These are phyloP conservation scores for Xenopus borealis DNA, from an alignment of 2,113 vertebrate genomes.

Conservation along the genomic window DNA sequence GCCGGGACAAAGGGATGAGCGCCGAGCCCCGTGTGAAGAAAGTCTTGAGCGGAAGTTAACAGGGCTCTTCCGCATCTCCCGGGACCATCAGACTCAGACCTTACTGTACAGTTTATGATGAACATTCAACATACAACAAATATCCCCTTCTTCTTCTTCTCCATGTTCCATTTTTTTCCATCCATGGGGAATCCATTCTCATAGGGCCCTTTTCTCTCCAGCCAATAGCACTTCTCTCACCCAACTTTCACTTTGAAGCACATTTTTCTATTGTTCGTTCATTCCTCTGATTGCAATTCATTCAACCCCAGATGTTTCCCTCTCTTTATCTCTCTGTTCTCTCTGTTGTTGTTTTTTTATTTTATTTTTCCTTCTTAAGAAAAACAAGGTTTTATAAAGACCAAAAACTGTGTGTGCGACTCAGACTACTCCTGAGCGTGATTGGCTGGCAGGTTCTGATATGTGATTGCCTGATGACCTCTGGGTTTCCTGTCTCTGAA, in stretches of 20 bases:
- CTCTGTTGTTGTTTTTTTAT: background rate
- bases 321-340: background rate
- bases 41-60: conserved; percentile 48
- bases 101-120: conserved; percentile 80
- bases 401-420: conserved; percentile 78
- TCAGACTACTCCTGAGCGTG: conserved; percentile 50
- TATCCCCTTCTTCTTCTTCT: background rate
- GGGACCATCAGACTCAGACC: conserved; percentile 79
- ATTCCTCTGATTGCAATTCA: background rate
- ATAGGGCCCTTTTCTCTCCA: conserved; percentile 40
- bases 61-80: conserved; percentile 73
- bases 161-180: conserved; percentile 23
- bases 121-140: conserved; percentile 65
- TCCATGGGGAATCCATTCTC: conserved; percentile 16
- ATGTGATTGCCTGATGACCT: conserved; percentile 34
- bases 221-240: conserved; percentile 31
- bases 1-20: conserved; percentile 30
- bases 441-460: conserved; percentile 48
- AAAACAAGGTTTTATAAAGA: conserved; percentile 66
- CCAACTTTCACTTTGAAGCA: conserved; percentile 20
- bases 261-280: conserved; percentile 8
- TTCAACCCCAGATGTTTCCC: background rate
- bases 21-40: conserved; percentile 50
- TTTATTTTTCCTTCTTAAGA: conserved; percentile 57
- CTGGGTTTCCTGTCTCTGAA: conserved; percentile 59